Base-by-base conservation (phyloP, 2,888 invertebrate species). In the Microdon myrmicae region DNA sequence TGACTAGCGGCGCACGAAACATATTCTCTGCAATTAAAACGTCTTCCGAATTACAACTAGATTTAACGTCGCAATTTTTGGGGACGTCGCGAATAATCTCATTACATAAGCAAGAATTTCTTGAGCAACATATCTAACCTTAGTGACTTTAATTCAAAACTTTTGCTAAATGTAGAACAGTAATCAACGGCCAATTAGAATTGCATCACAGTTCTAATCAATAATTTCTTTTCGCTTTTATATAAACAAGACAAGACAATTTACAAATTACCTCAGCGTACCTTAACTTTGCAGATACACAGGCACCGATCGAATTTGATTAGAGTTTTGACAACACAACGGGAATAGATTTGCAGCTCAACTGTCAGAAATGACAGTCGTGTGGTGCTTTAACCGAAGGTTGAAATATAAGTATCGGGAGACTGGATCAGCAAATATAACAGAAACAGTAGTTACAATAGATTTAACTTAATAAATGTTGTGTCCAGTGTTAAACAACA, bases 1-100 rank as follows among this genome's bases (percentile, higher is more conserved):
- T 86, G 68, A 84, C 81, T 73, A 90, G 83, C 77, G 90, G 87
- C 81, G 88, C 84, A 81, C 91, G 88, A 82, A 92, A 83, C 91
- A 92, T 92, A 71, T 72, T 76, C 67, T 69, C 72, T 73, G 69
- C 67, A n/a, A n/a, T n/a, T n/a, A 44, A 29, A 29, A 22, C 6
- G 5, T 6, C 6, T 22, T 6, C n/a, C n/a, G n/a, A n/a, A n/a
- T n/a, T n/a, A n/a, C n/a, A n/a, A n/a, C n/a, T n/a, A n/a, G n/a
- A n/a, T n/a, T n/a, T n/a, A n/a, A n/a, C n/a, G n/a, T n/a, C n/a
- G n/a, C n/a, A n/a, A n/a, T n/a, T n/a, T n/a, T n/a, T n/a, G n/a
- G n/a, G n/a, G n/a, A n/a, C n/a, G n/a, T n/a, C n/a, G n/a, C n/a
- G n/a, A n/a, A n/a, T 6, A 22, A 23, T 1, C 19, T 3, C 59